Evolutionary conservation across 1,140 invertebrate species (phyloP), one percentile per base, ranked within the genome.

Genomic region (Metopolophium dirhodum): DNA sequence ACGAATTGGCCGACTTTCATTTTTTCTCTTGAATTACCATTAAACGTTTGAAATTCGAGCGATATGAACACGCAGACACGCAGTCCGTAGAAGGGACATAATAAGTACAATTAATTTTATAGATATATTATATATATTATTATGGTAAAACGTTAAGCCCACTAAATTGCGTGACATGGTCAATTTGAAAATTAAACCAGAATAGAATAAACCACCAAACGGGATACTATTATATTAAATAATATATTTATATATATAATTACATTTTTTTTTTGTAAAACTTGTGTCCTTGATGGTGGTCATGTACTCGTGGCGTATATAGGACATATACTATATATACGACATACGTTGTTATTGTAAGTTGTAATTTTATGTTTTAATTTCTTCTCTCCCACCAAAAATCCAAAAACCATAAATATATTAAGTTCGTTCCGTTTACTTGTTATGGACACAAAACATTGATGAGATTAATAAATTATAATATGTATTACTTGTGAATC

Each of bases 1-100:
- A 57, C 87, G 87, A 89, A 57, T 57, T 54, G 35, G 35, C 87
- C 87, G 49, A 89, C 87, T 89, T 89, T 89, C 87, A 89, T 89
- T 89, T 89, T 89, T 57, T 54, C 9, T 87, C 30, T 87, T n/a
- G n/a, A 77, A 77, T 77, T 77, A 77, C 61, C 30, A 77, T 77
- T n/a, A 18, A 77, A 87, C 47, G 45, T 87, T 87, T 37, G 30
- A 49, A 49, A 87, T 49, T 14, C 47, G 47, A 87, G 86, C 45
- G 30, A 87, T 49, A 49, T 49, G 86, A 18, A 87, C 86, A 49
- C 26, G 23, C 37, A 45, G 37, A 86, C 41, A 87, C 85, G 14
- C 47, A 45, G 61, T n/a, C n/a, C 37, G 35, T 2, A 45, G 23
- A 14, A 45, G 83, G 23, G 9, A 85, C 8, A 85, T 85, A 41